Percentiles rank a stretch among this genome's conserved stretches.
Evolutionary conservation across 2,888 invertebrate genomes (phyloP).

Genomic region (Oligia fasciuncula): DNA sequence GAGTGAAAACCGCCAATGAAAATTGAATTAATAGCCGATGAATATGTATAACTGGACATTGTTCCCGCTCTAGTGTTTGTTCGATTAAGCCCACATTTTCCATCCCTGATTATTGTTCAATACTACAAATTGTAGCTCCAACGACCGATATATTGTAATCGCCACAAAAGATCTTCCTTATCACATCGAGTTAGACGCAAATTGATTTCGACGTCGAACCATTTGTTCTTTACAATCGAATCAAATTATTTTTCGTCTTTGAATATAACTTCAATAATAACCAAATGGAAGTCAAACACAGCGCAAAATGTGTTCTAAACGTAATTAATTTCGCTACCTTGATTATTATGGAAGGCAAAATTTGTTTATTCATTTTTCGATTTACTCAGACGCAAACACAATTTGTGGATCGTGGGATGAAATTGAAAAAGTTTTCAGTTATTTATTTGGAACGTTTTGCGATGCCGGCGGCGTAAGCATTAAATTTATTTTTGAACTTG

Average conservation of each 20-base stretch:
- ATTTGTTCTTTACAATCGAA: constrained; percentile 54
- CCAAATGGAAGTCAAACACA: constrained; percentile 50
- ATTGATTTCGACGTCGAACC: constrained; percentile 48
- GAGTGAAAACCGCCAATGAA: constrained; percentile 83
- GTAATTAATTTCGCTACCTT: constrained; percentile 81
- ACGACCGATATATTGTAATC: constrained; percentile 43
- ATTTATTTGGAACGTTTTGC: constrained; percentile 86
- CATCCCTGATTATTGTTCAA: constrained; percentile 74
- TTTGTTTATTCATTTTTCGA: constrained; percentile 88
- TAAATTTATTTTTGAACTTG: constrained; percentile 83
- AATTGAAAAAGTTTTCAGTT: constrained; percentile 89
- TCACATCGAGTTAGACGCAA: constrained; percentile 44
- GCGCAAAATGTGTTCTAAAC: constrained; percentile 69
- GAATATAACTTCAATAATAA: constrained; percentile 37
- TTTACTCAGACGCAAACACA: constrained; percentile 88
- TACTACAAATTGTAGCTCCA: constrained; percentile 66
- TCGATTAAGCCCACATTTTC: constrained; percentile 79
- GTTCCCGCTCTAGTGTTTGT: constrained; percentile 73
- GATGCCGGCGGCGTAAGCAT: constrained; percentile 78
- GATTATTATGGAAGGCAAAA: constrained; percentile 81
- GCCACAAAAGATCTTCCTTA: constrained; percentile 49
- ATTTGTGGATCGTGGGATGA: constrained; percentile 87
- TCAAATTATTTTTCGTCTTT: constrained; percentile 37
- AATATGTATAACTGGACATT: constrained; percentile 86
- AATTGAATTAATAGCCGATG: constrained; percentile 86